phyloP scores from a whole-genome alignment of 1,140 invertebrate species.

The Aphaenogaster floridana region DNA sequence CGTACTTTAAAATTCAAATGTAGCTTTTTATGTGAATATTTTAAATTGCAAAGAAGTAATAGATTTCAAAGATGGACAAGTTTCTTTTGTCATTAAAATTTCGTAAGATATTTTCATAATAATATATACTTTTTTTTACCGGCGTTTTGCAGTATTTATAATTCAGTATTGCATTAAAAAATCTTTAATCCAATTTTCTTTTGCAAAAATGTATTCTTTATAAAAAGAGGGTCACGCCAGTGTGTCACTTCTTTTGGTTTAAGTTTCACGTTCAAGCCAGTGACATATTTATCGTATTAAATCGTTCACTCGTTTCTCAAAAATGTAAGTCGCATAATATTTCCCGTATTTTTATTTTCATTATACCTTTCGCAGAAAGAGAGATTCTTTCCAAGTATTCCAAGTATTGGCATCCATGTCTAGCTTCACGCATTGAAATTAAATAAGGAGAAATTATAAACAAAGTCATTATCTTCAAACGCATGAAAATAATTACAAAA shows the following conservation, averaged over 20 bases:
- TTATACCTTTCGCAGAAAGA: neutral
- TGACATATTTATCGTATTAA: neutral
- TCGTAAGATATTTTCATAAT: neutral
- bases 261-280: constrained; percentile 21
- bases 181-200: neutral
- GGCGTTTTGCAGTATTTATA: neutral
- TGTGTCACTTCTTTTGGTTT: constrained; percentile 42
- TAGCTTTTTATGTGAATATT: neutral
- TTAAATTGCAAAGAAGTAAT: neutral
- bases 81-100: neutral
- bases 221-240: constrained; percentile 50
- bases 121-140: neutral
- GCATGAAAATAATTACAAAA: neutral
- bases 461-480: neutral
- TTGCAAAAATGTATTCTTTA: constrained; percentile 16
- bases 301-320: neutral
- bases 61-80: neutral
- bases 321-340: neutral
- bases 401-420: neutral
- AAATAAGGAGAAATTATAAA: neutral
- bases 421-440: neutral
- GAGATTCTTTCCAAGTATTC: neutral
- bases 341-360: neutral
- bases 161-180: neutral
- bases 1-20: neutral